phyloP scores from a whole-genome alignment of 2,888 invertebrate species.

The Netelia inedita region DNA sequence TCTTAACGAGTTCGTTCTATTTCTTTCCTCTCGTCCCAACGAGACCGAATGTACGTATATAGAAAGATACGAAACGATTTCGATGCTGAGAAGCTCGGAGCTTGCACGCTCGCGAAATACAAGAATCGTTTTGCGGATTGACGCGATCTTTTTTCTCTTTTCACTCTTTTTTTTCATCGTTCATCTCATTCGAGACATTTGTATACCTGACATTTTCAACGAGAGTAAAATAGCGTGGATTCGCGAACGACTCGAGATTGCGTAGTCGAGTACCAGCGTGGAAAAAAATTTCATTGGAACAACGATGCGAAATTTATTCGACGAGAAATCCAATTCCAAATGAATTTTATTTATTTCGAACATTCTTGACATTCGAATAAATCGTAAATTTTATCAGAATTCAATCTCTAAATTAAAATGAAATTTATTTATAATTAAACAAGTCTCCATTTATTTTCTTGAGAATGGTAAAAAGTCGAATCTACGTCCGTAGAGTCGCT shows the following conservation, averaged over 20 bases:
- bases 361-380: no score
- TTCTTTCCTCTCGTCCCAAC: slow-evolving; percentile 25
- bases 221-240: no score
- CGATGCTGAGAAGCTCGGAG: slow-evolving; percentile 34
- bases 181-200: slow-evolving; percentile 6
- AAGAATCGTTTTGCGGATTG: slow-evolving; percentile 28
- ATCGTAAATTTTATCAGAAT: no score
- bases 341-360: no score
- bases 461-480: slow-evolving; percentile 36
- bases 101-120: not conserved
- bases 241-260: no score
- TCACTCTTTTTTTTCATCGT: not conserved
- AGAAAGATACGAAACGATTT: slow-evolving; percentile 27
- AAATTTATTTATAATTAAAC: not conserved
- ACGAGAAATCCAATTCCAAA: no score
- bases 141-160: not conserved
- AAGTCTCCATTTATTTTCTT: no score
- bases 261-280: no score
- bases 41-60: slow-evolving; percentile 5
- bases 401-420: not conserved
- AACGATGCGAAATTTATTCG: no score
- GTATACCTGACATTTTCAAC: not conserved
- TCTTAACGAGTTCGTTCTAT: slow-evolving; percentile 62
- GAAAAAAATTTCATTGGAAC: no score
- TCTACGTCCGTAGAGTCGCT: slow-evolving; percentile 51